Evolutionary conservation across 2,888 invertebrate species (phyloP), one percentile per base, ranked within the genome.

Genomic region (Amphipoea lucens): DNA sequence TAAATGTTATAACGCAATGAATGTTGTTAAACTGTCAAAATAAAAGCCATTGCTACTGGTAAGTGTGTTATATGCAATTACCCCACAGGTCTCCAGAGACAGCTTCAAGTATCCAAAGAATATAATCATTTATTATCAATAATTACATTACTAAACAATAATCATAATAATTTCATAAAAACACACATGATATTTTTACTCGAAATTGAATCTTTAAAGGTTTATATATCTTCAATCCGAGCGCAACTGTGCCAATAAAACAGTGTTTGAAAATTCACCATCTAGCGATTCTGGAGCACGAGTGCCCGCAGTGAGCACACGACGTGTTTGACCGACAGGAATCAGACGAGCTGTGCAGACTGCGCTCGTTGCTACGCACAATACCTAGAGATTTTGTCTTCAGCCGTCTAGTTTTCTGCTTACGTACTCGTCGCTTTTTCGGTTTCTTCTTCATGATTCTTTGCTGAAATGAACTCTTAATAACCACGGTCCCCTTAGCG

Each of bases 291-390:
- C 63, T 83, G 71, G 74, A 83, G 68, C 77, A 80, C 0, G 54
- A 67, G 29, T 75, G 76, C 17, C 87, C 79, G 45, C 89, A 89
- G 23, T 70, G 78, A n/a, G 77, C 71, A 48, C 87, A 87, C 1
- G 80, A 67, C 11, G 29, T 48, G 11, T 68, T 76, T 0, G 88
- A 88, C 1, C 45, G 17, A 42, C 70, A 62, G 23, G 85, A 86
- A 17, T 82, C 79, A 0, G 82, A 79, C 2, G 87, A 87, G 2
- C 72, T n/a, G 40, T 20, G 75, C 17, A 67, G n/a, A 63, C 76
- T 84, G n/a, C 76, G 79, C 2, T 23, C 17, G 6, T 40, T 73
- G 23, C 63, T 80, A 0, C 68, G 66, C 23, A 65, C 62, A 48
- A 60, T 29, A 42, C 72, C 45, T 29, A 60, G 14, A n/a, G 76